Percentiles rank a stretch among this genome's conserved stretches.
Conservation (phyloP, 2,797 vertebrate species). For the Amazona finschi region DNA sequence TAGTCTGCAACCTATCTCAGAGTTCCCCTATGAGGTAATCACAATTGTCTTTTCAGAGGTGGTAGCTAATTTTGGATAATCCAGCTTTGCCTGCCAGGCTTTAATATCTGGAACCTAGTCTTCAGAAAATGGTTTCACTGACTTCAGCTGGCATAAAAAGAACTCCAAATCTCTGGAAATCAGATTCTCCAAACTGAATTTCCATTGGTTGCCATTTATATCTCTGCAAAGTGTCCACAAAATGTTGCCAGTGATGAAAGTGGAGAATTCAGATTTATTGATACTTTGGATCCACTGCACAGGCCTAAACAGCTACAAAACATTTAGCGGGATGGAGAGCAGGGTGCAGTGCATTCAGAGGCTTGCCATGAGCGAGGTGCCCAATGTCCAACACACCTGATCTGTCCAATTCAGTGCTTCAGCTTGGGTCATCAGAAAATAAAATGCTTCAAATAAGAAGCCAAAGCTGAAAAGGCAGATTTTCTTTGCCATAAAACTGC, state of each 20-base stretch:
- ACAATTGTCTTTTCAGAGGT: neutral
- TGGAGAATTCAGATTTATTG: neutral
- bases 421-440: neutral
- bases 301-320: neutral
- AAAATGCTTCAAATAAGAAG: neutral
- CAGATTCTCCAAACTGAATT: neutral
- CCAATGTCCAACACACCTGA: neutral
- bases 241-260: neutral
- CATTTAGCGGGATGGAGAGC: neutral
- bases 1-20: neutral
- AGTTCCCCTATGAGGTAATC: neutral
- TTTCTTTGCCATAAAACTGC: neutral
- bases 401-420: neutral
- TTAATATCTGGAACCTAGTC: neutral
- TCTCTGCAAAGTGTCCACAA: neutral
- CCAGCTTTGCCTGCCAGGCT: neutral
- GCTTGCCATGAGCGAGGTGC: neutral
- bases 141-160: neutral
- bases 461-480: neutral
- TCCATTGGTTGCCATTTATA: neutral
- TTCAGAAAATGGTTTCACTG: neutral
- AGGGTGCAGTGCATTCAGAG: neutral
- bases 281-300: neutral
- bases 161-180: neutral
- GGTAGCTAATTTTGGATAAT: constrained; percentile 7